Evolutionary conservation across 2,113 vertebrate genomes (phyloP), one percentile per base, ranked within the genome.

Genomic region (Dolichotis patagonum): DNA sequence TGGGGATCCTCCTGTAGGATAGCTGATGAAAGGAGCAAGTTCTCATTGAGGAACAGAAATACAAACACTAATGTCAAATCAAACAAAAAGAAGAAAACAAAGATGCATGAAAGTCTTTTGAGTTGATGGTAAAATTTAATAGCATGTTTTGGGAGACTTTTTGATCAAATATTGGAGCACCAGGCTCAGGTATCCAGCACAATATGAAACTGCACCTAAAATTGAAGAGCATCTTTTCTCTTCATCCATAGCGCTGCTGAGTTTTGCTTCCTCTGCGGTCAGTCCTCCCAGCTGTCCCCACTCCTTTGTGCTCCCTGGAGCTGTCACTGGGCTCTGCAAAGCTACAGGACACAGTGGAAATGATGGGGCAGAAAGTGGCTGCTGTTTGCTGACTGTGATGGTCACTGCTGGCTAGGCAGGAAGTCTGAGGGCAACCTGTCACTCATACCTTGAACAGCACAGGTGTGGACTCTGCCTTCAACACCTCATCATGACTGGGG

Each of bases 221-320:
- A 43, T 43, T 35, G 24, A n/a, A 43, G 62, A 43, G n/a, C 30
- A 16, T 16, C 3, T 41, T 46, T 32, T 43, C 16, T 38, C n/a
- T 67, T 49, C 28, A 11, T n/a, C 20, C 1, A 4, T 26, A 28
- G 1, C 30, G 0, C 7, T 38, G 1, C 12, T 24, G n/a, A 16
- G 19, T 30, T 43, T 62, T 82, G 35, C 12, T 41, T 30, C 26
- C 46, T 5, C 89, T 16, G 26, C 9, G 20, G 65, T 13, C 54
- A 46, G 38, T 22, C 5, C 12, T 3, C 35, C 22, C 32, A 32
- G 11, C 13, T 49, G n/a, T 69, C 12, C 30, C 56, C 13, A 13
- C 30, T 5, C 32, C n/a, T 85, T 35, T 13, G 28, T 9, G 16
- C n/a, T 83, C 49, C 54, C 1, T 3, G 28, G 32, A 69, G 17